These are phyloP conservation scores for Heliconius ethilla DNA, from an alignment of 2,888 invertebrate species.

Conservation along the genomic window DNA sequence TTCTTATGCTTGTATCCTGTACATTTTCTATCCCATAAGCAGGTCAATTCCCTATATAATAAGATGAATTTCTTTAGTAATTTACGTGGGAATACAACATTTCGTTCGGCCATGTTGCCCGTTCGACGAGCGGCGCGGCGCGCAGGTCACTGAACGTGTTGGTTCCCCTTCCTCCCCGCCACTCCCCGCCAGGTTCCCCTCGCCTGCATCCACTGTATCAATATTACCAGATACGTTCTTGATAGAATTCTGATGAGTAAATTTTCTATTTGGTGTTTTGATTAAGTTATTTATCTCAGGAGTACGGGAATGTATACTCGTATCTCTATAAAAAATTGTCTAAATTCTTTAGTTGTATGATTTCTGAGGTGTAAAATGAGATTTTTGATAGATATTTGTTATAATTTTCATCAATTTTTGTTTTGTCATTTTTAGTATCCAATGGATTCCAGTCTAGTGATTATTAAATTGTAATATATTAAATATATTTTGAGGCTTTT, in stretches of 20 bases:
- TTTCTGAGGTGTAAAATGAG: background rate
- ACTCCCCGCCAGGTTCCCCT: slow-evolving; percentile 24
- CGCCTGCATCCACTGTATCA: slow-evolving; percentile 24
- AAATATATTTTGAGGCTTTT: no score
- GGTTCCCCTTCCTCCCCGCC: slow-evolving; percentile 40
- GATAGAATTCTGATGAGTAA: background rate
- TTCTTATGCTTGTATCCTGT: slow-evolving; percentile 63
- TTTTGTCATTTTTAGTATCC: background rate
- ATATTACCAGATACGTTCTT: slow-evolving; percentile 29
- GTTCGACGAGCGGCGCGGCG: slow-evolving; percentile 68
- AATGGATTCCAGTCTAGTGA: background rate
- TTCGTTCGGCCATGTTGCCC: slow-evolving; percentile 55
- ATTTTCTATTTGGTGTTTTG: background rate
- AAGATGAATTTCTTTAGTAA: slow-evolving; percentile 63
- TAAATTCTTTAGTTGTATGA: background rate
- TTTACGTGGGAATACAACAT: slow-evolving; percentile 66
- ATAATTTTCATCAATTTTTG: background rate
- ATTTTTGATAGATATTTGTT: background rate
- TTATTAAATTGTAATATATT: no score
- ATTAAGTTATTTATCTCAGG: background rate
- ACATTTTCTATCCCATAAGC: slow-evolving; percentile 66
- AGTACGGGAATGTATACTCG: background rate
- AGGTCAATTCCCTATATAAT: slow-evolving; percentile 62
- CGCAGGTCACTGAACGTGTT: slow-evolving; percentile 63
- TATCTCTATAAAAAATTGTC: no score